Base-by-base conservation (phyloP, 1,140 invertebrate genomes). In the Drosophila melanica region DNA sequence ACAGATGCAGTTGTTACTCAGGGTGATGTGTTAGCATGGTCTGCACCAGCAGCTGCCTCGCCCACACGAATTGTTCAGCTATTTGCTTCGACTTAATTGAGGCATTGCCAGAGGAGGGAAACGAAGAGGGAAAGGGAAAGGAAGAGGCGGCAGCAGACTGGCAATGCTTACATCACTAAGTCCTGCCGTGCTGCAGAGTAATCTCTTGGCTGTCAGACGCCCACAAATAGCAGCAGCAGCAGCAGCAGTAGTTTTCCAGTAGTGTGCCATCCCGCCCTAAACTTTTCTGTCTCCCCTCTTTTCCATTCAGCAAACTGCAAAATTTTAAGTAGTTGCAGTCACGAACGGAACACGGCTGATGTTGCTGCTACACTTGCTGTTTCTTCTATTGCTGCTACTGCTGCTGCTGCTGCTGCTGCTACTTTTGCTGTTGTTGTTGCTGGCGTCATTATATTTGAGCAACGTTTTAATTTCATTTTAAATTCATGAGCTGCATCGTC, bases 401-500 rank as follows among this genome's bases (percentile, higher is more conserved):
- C 14, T 71, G 41, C 33, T 44, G n/a, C 45, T 23, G 18, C 42
- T 53, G 16, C 33, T 50, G 35, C 39, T 48, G 3, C 3, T 48
- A 9, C 45, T 48, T 6, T 18, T 27, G 20, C 23, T 48, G 23
- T 42, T 59, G 27, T 27, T 80, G 42, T 44, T 65, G 23, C 48
- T 57, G 45, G 47, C 65, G 42, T 77, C 77, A 73, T 60, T 81
- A 71, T 75, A 69, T 65, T 67, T 63, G 45, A 71, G 64, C 48
- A 79, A 50, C 62, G 60, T 79, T 86, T 82, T 87, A 89, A 89
- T 87, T 82, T 79, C 66, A 89, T 89, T 77, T 79, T 35, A 79
- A 87, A 87, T 87, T 87, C 84, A 87, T 86, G 82, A 86, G 53
- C 75, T 86, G 81, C 82, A 78, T 48, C 41, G 23, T 47, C 72